A percentile compares a stretch with the other conserved stretches of the same genome.
These are phyloP conservation scores for Cyphomyrus discorhynchus DNA, from an alignment of 2,113 vertebrate genomes.

Conservation along the genomic window DNA sequence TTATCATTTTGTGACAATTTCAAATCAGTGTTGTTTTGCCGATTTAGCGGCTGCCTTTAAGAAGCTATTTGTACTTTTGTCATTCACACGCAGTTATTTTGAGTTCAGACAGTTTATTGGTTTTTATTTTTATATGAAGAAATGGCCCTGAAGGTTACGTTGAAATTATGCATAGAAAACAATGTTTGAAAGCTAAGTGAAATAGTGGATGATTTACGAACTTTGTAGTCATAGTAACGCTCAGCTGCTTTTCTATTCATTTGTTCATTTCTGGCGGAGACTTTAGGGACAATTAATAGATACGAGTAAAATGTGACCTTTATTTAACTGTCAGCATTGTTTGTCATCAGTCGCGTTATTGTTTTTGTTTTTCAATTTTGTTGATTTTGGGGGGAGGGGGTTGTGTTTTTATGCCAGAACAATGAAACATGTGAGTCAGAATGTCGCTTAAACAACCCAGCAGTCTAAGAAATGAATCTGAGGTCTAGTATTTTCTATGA, in stretches of 20 bases:
- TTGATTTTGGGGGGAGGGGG: no score
- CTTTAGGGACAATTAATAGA: not conserved
- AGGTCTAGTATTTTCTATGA: not conserved
- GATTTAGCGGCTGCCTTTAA: not conserved
- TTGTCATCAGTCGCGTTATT: not conserved
- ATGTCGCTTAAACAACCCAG: not conserved
- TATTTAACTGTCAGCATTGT: not conserved
- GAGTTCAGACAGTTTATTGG: not conserved
- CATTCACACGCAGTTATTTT: not conserved
- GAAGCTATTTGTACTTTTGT: not conserved
- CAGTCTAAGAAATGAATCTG: not conserved
- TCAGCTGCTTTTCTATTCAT: not conserved
- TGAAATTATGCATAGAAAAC: not conserved
- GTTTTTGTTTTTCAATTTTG: not conserved
- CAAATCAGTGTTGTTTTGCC: not conserved
- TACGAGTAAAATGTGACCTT: slow-evolving; percentile 4
- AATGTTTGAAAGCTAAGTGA: not conserved
- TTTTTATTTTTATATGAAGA: not conserved
- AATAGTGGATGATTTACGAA: not conserved
- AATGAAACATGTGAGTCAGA: slow-evolving; percentile 4
- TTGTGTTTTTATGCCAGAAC: not conserved
- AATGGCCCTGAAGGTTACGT: not conserved
- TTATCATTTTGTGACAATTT: not conserved
- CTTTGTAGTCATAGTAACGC: not conserved
- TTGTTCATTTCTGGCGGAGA: not conserved